phyloP scores from a whole-genome alignment of 2,888 invertebrate species.

The Spodoptera littoralis region DNA sequence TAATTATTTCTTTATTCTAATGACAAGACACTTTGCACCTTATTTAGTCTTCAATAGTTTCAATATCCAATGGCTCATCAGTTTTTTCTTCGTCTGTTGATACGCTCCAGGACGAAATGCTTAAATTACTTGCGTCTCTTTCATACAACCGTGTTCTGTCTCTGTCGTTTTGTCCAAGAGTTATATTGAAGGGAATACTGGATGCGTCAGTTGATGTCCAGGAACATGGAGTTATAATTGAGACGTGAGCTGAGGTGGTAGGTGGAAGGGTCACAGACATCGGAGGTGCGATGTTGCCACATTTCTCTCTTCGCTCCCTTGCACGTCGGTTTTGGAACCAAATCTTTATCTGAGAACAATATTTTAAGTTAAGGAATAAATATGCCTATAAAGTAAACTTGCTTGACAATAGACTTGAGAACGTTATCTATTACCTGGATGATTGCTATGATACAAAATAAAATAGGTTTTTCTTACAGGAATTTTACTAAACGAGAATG shows the following conservation, averaged over 20 bases:
- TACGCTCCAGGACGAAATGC: slow-evolving; percentile 38
- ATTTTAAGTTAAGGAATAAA: neutral
- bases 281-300: slow-evolving; percentile 73
- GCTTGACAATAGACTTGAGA: too few relatives aligned
- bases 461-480: too few relatives aligned
- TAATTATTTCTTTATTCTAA: slow-evolving; percentile 5
- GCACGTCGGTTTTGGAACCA: slow-evolving; percentile 95
- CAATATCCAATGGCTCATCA: slow-evolving; percentile 77
- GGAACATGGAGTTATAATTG: slow-evolving; percentile 30
- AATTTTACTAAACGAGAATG: too few relatives aligned
- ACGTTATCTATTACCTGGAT: too few relatives aligned
- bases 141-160: slow-evolving; percentile 9
- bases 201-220: slow-evolving; percentile 34
- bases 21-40: neutral
- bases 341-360: slow-evolving; percentile 88
- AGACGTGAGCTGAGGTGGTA: slow-evolving; percentile 55
- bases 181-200: slow-evolving; percentile 11
- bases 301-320: slow-evolving; percentile 91
- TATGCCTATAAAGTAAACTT: neutral
- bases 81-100: slow-evolving; percentile 62
- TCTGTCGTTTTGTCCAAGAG: slow-evolving; percentile 11
- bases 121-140: slow-evolving; percentile 17
- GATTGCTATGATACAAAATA: too few relatives aligned
- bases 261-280: slow-evolving; percentile 75
- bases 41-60: slow-evolving; percentile 66